Conservation (phyloP, 23 tunicate genomes). For the Botrylloides violaceus region DNA sequence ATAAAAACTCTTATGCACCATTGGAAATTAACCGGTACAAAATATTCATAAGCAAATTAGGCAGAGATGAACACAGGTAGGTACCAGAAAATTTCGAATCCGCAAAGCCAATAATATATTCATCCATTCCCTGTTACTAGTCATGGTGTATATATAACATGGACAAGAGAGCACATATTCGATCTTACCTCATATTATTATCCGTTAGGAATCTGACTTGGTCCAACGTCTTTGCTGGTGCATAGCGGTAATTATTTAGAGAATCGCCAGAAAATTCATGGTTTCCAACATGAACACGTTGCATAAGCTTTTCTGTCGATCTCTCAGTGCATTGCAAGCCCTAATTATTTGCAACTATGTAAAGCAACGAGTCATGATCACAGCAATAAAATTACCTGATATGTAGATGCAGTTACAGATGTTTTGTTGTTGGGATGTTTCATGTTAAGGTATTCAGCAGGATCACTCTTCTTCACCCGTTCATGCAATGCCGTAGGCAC, state of each 20-base stretch:
- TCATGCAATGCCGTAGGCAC: constrained; percentile 64
- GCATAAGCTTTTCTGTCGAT: constrained; percentile 50
- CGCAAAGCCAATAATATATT: no score
- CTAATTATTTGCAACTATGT: background rate
- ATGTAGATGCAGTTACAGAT: constrained; percentile 62
- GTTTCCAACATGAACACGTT: constrained; percentile 43
- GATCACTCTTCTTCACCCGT: constrained; percentile 67
- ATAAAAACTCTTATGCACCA: no score
- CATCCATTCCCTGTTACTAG: no score
- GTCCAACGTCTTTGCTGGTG: constrained; percentile 52
- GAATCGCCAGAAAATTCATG: constrained; percentile 68
- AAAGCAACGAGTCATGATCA: background rate
- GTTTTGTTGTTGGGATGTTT: constrained; percentile 59
- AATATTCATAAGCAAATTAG: no score
- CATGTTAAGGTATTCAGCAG: constrained; percentile 68
- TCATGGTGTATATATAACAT: no score
- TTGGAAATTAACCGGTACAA: no score
- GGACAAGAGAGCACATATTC: no score
- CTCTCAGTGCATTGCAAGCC: constrained; percentile 11
- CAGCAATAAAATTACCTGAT: constrained; percentile 18
- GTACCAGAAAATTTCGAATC: no score
- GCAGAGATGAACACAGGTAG: no score
- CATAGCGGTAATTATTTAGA: constrained; percentile 58
- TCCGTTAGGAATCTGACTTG: constrained; percentile 60
- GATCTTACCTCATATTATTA: constrained; percentile 61